Conservation (phyloP, 2,888 invertebrate species). For the Eubasilissa splendida region DNA sequence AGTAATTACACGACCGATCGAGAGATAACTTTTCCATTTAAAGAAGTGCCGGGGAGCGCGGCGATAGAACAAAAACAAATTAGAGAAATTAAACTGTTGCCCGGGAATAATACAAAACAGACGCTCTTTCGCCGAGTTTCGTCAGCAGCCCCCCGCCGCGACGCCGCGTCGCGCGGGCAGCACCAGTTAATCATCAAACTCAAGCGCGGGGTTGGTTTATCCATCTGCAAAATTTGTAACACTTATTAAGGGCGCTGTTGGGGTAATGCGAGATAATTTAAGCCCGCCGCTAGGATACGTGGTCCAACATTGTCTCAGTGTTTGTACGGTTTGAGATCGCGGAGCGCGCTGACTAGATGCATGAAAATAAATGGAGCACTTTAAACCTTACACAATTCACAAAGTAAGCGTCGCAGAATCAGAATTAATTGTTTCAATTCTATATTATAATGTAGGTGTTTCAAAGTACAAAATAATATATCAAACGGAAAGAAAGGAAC, state of each 20-base stretch:
- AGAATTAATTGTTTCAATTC: constrained; percentile 10
- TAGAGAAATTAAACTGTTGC: constrained; percentile 53
- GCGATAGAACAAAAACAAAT: constrained; percentile 47
- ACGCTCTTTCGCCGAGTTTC: constrained; percentile 19
- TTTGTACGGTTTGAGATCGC: constrained; percentile 1
- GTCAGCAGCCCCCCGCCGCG: not conserved
- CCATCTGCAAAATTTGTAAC: constrained; percentile 47
- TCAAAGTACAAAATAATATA: too few relatives aligned
- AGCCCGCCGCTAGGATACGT: constrained; percentile 31
- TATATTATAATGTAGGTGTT: too few relatives aligned
- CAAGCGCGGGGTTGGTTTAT: constrained; percentile 20
- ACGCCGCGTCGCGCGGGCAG: not conserved
- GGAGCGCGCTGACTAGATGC: constrained; percentile 2
- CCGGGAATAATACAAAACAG: constrained; percentile 48
- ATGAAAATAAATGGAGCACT: constrained; percentile 1
- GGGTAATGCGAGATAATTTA: constrained; percentile 50
- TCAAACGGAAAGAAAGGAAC: too few relatives aligned
- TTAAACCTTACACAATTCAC: not conserved
- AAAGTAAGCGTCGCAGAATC: constrained; percentile 6
- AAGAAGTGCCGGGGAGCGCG: constrained; percentile 35
- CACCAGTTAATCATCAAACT: constrained; percentile 23
- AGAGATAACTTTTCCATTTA: constrained; percentile 43
- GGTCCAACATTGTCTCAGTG: constrained; percentile 9
- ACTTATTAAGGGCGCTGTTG: constrained; percentile 42
- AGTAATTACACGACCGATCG: constrained; percentile 41